Evolutionary conservation across 2,113 vertebrate species (phyloP).

Genomic region (Leptosomus discolor): DNA sequence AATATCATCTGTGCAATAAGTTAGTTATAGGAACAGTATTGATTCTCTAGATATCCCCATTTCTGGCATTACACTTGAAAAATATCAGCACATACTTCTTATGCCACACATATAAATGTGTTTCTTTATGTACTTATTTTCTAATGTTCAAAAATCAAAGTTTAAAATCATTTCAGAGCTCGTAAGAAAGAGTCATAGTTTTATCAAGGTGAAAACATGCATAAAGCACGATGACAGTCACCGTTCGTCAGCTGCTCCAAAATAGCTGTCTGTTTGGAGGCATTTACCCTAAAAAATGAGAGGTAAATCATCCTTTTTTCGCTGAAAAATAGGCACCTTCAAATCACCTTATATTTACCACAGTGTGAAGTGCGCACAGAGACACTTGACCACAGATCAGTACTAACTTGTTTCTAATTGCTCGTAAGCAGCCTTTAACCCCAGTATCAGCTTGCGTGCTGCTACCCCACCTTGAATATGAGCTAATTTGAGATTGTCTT

Average conservation of each 20-base stretch:
- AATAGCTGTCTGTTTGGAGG: background rate
- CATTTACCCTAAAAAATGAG: background rate
- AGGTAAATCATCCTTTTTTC: background rate
- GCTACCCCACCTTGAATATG: background rate
- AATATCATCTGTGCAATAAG: background rate
- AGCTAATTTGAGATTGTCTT: background rate
- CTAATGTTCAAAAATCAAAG: background rate
- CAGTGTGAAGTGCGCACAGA: background rate
- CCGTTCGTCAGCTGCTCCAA: background rate
- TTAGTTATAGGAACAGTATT: background rate
- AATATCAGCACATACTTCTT: background rate
- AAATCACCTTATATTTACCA: background rate
- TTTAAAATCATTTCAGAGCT: background rate
- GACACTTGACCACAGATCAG: background rate
- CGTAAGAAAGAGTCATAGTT: background rate
- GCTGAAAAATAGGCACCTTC: background rate
- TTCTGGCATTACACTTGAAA: background rate
- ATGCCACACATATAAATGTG: background rate
- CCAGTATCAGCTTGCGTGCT: background rate
- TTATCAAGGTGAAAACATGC: background rate
- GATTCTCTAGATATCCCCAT: background rate
- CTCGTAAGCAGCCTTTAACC: background rate
- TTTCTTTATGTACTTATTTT: background rate
- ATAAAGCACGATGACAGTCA: background rate
- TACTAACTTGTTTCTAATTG: background rate